Percentiles rank a stretch among this genome's conserved stretches.
Evolutionary conservation across 2,113 vertebrate species (phyloP).

Genomic region (Erythrolamprus reginae): DNA sequence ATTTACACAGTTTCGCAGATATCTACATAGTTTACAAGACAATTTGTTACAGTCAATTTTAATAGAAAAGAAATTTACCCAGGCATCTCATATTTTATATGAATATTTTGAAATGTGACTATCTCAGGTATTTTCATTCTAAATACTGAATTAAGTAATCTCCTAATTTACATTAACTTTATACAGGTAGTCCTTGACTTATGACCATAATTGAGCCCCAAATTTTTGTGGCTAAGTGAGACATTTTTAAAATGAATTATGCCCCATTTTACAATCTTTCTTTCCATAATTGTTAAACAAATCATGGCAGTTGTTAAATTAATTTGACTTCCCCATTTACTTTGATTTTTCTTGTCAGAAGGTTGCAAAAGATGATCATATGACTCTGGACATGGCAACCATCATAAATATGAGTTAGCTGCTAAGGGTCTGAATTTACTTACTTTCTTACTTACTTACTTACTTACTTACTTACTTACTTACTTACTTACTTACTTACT

Average conservation of each 20-base stretch:
- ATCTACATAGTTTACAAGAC: not conserved
- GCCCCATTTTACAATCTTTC: not conserved
- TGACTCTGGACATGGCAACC: not conserved
- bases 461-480: no score
- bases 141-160: not conserved
- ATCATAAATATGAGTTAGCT: not conserved
- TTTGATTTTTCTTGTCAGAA: not conserved
- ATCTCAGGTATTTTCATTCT: not conserved
- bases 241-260: not conserved
- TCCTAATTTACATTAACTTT: not conserved
- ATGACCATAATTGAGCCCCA: not conserved
- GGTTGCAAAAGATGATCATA: not conserved
- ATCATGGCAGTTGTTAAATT: not conserved
- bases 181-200: not conserved
- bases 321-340: not conserved
- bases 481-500: no score
- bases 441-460: no score
- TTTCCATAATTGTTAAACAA: not conserved
- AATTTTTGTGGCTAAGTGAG: not conserved
- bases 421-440: not conserved
- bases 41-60: not conserved
- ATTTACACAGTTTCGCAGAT: not conserved
- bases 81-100: not conserved
- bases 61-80: not conserved
- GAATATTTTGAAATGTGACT: not conserved